These are phyloP conservation scores for Apodemia hepburni DNA, from an alignment of 2,888 invertebrate species.

Conservation along the genomic window DNA sequence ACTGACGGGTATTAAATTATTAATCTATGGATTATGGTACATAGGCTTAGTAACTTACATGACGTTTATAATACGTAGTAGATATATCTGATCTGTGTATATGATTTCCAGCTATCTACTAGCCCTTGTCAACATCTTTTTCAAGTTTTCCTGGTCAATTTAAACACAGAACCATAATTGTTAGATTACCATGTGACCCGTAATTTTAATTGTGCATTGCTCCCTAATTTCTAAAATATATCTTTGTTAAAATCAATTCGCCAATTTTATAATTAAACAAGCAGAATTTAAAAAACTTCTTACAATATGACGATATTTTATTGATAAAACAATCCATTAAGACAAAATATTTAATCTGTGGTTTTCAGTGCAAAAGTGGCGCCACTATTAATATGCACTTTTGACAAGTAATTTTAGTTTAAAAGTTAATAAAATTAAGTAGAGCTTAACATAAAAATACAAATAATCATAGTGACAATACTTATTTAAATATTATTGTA, in stretches of 20 bases:
- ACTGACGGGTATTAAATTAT: no score
- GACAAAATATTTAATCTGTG: not conserved
- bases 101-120: not conserved
- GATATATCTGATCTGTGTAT: not conserved
- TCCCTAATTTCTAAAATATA: not conserved
- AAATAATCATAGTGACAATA: not conserved
- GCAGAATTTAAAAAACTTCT: slow-evolving; percentile 2
- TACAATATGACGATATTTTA: not conserved
- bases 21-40: no score
- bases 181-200: slow-evolving; percentile 8
- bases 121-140: not conserved
- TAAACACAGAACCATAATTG: not conserved
- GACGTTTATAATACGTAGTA: no score
- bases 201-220: slow-evolving; percentile 9
- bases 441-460: not conserved
- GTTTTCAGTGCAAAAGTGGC: not conserved
- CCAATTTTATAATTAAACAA: slow-evolving; percentile 1
- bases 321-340: not conserved
- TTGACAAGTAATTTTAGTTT: not conserved
- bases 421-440: slow-evolving; percentile 7
- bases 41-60: no score
- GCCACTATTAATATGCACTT: not conserved
- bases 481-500: not conserved
- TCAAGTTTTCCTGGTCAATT: not conserved
- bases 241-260: slow-evolving; percentile 9